Percentiles rank a stretch among this genome's conserved stretches.
Conservation (phyloP, 2,113 vertebrate species). For the Podarcis muralis region DNA sequence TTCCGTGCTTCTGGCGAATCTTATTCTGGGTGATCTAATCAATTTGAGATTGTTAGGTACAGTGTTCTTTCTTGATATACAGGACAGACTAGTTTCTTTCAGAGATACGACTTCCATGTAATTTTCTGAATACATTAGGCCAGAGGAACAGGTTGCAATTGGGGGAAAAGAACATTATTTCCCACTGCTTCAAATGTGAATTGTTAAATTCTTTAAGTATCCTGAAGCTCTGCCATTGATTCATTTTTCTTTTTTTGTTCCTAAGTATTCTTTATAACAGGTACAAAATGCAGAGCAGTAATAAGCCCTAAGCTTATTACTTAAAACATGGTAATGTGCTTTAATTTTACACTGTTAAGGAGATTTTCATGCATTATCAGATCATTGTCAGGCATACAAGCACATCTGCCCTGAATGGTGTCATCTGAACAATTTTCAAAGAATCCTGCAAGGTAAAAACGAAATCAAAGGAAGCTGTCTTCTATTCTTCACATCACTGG, state of each 20-base stretch:
- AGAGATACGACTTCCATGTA: neutral
- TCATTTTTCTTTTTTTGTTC: neutral
- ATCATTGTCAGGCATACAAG: neutral
- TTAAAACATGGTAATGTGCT: neutral
- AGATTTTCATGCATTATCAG: slow-evolving; percentile 14
- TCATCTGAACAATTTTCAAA: neutral
- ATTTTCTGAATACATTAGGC: neutral
- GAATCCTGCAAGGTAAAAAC: slow-evolving; percentile 18
- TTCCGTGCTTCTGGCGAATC: too few species aligned
- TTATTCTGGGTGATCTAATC: neutral
- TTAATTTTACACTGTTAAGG: neutral
- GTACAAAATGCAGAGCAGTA: neutral
- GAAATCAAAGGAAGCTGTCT: neutral
- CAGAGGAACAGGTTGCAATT: neutral
- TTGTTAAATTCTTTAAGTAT: neutral
- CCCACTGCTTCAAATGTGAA: neutral
- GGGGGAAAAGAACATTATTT: neutral
- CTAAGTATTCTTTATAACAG: neutral
- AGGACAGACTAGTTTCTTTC: neutral
- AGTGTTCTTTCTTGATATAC: neutral
- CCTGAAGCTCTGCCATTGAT: neutral
- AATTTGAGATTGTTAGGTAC: neutral
- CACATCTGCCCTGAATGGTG: neutral
- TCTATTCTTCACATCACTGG: neutral
- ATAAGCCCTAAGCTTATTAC: neutral